Evolutionary conservation across 35 echinoderm and acorn worm genomes (phyloP).

Genomic region (Patiria miniata): DNA sequence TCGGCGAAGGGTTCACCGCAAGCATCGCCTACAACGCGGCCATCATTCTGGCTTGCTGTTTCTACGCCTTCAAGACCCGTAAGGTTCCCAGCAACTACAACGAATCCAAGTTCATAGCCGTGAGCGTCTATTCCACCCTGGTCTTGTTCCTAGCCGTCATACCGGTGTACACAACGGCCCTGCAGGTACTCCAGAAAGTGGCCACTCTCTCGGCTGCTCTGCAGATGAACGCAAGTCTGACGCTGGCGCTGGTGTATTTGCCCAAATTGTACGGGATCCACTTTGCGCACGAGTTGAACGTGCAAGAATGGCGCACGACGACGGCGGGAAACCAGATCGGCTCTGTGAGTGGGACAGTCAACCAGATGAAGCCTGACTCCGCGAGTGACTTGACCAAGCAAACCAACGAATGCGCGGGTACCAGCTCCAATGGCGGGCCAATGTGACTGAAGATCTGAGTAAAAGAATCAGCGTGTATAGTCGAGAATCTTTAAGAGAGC

Average conservation of each 20-base stretch:
- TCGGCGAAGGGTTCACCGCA: not conserved
- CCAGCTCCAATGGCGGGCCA: too few relatives aligned
- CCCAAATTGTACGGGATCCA: constrained; percentile 35
- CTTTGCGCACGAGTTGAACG: not conserved
- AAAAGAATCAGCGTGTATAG: too few relatives aligned
- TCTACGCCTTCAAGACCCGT: constrained; percentile 29
- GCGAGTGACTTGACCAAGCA: too few relatives aligned
- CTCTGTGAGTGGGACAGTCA: too few relatives aligned
- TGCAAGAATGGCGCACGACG: too few relatives aligned
- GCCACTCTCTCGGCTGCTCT: constrained; percentile 7
- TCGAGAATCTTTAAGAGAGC: too few relatives aligned
- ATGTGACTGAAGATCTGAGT: too few relatives aligned
- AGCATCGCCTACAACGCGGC: not conserved
- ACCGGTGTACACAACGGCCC: constrained; percentile 1
- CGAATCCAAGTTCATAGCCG: constrained; percentile 21
- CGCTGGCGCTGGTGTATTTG: constrained; percentile 11
- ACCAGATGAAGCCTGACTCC: too few relatives aligned
- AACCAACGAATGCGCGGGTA: too few relatives aligned
- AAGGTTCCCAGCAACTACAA: constrained; percentile 41
- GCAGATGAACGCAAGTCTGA: constrained; percentile 12
- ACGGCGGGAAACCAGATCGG: too few relatives aligned
- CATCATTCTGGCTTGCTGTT: constrained; percentile 30
- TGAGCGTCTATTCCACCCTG: constrained; percentile 4
- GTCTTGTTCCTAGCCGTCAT: constrained; percentile 9
- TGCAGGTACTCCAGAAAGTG: too few relatives aligned